Conservation (phyloP, 2,113 vertebrate genomes). For the Petrocephalus microphthalmus region DNA sequence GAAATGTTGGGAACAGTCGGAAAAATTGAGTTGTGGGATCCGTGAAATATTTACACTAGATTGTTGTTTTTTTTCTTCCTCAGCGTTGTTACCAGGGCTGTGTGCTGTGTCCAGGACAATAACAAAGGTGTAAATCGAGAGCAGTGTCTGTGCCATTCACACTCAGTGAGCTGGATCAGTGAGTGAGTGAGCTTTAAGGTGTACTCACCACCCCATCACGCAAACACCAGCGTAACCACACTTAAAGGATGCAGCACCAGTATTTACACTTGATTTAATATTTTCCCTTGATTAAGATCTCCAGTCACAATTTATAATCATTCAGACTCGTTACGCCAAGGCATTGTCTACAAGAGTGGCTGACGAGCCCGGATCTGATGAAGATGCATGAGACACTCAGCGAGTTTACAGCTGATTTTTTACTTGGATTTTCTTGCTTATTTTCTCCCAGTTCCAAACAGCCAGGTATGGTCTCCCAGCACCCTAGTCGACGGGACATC, state of each 20-base stretch:
- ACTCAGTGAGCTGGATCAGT: neutral
- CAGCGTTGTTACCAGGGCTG: neutral
- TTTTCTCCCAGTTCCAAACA: neutral
- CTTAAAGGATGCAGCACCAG: neutral
- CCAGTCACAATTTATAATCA: neutral
- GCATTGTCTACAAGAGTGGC: neutral
- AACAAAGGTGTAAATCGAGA: neutral
- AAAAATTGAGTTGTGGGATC: neutral
- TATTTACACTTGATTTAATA: neutral
- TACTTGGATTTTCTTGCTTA: neutral
- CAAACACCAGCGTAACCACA: neutral
- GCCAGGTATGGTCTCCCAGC: neutral
- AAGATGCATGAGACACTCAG: neutral
- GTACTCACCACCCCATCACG: neutral
- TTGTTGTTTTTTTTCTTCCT: neutral
- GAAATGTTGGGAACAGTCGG: too few species aligned
- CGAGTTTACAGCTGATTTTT: neutral
- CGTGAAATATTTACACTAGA: neutral
- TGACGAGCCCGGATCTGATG: neutral
- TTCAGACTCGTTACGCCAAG: neutral
- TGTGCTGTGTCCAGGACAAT: neutral
- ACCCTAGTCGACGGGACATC: neutral
- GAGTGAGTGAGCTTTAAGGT: conserved; percentile 8
- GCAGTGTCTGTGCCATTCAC: neutral
- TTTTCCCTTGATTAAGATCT: neutral